phyloP scores from a whole-genome alignment of 2,888 invertebrate species.

The Gastracanthus pulcherrimus region DNA sequence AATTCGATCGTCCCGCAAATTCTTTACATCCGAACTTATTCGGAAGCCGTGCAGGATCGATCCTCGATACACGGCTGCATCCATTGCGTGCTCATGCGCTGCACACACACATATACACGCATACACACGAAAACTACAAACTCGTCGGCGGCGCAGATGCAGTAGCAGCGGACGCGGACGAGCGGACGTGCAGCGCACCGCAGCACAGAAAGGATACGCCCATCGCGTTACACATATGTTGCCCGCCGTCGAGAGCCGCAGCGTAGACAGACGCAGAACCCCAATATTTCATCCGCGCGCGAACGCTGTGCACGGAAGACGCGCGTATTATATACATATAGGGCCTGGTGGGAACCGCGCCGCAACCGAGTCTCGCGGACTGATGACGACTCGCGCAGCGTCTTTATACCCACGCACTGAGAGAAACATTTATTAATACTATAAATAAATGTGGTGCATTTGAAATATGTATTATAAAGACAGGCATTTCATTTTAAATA shows the following conservation, averaged over 20 bases:
- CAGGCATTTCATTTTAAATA: no score
- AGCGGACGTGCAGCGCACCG: slow-evolving; percentile 69
- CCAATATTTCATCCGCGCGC: slow-evolving; percentile 61
- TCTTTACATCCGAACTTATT: no score
- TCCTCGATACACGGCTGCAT: no score
- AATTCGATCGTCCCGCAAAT: no score
- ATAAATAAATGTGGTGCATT: no score
- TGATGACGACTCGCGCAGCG: background rate
- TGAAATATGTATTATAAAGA: no score
- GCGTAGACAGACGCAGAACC: slow-evolving; percentile 32
- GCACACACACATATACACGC: no score
- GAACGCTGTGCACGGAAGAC: slow-evolving; percentile 63
- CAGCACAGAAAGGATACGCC: slow-evolving; percentile 74
- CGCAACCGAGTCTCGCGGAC: background rate
- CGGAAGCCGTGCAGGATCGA: no score
- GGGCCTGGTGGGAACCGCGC: slow-evolving; percentile 34
- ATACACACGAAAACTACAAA: background rate
- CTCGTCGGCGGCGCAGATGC: background rate
- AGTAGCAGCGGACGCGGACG: slow-evolving; percentile 56
- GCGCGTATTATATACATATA: no score
- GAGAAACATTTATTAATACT: no score
- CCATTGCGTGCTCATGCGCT: no score
- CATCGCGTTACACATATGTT: slow-evolving; percentile 77
- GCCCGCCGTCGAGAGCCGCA: slow-evolving; percentile 60
- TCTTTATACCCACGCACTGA: no score